Base-by-base conservation (phyloP, 2,797 vertebrate species). In the Babyrousa celebensis region DNA sequence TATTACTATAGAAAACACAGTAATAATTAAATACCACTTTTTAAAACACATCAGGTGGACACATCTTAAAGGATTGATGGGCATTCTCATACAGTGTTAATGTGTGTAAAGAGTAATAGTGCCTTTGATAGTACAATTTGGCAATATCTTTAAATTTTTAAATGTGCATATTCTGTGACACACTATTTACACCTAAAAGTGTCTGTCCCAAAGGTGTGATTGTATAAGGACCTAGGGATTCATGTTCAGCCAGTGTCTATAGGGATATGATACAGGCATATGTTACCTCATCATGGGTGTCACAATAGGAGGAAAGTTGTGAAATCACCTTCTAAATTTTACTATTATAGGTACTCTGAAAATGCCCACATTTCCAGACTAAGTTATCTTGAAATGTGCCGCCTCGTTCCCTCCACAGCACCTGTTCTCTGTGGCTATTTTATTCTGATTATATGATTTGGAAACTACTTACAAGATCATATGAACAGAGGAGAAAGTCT, bases 381-480 rank as follows among this genome's bases (percentile, higher is more conserved):
- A 85, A 85, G 58, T 91, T 91, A 62, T 23, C 72, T 96, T 93
- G 43, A 95, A 89, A 78, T 56, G 48, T 87, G 58, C 23, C 94
- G 89, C n/a, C 6, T 1, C 12, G 36, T 20, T 10, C 25, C 78
- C 58, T 16, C 85, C 18, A 60, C 20, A 79, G 25, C 71, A 63
- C 12, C 91, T 94, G 58, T 11, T 94, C 29, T 80, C 0, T 58
- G 7, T 92, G 80, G 27, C 54, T 92, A 8, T 96, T 97, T 93
- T 89, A 71, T 89, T 94, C 36, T 82, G 23, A 32, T 91, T 83
- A 21, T 86, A 56, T 95, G 56, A 67, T 88, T 95, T 96, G 62
- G 94, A 97, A 95, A 94, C 70, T 86, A 58, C 10, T 70, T 89
- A 58, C 29, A 89, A 77, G 72, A 74, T 87, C 67, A 58, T 95